A percentile compares a stretch with the other conserved stretches of the same genome.
Evolutionary conservation across 2,113 vertebrate species (phyloP).

Genomic region (Pagrus major): DNA sequence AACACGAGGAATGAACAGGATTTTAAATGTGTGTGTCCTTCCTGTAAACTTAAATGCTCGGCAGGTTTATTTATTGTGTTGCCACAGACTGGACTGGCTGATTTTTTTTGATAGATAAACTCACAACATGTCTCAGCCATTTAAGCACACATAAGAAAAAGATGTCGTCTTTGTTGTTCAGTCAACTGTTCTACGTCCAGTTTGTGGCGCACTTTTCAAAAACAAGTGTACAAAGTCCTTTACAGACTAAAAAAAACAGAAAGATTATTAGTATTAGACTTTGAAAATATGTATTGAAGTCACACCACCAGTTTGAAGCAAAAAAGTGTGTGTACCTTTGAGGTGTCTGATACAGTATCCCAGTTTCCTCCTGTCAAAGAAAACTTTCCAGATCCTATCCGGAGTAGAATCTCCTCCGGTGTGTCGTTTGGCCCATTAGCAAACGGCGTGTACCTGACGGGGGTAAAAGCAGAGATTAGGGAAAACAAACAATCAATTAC

Average conservation of each 20-base stretch:
- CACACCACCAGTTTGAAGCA: neutral
- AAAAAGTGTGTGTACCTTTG: slow-evolving; percentile 87
- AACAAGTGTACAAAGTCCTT: neutral
- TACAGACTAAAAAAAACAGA: neutral
- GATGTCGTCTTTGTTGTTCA: neutral
- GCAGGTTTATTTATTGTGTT: neutral
- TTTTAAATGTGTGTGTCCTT: neutral
- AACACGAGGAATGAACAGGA: neutral
- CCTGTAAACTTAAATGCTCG: neutral
- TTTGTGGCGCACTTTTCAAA: neutral
- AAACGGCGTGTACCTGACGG: slow-evolving; percentile 93
- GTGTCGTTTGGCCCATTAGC: slow-evolving; percentile 97
- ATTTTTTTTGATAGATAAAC: neutral
- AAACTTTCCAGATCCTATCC: slow-evolving; percentile 96
- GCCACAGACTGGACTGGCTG: too few relatives aligned
- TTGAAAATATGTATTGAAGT: neutral
- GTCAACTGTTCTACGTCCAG: neutral
- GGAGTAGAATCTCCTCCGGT: slow-evolving; percentile 95
- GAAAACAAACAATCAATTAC: neutral
- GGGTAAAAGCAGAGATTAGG: neutral
- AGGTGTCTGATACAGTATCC: slow-evolving; percentile 96
- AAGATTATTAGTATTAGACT: neutral
- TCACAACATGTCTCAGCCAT: neutral
- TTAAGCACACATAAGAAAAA: neutral
- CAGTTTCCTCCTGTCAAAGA: slow-evolving; percentile 96